Percentiles rank a stretch among this genome's conserved stretches.
phyloP scores from a whole-genome alignment of 2,888 invertebrate genomes.

The Netelia fuscicornis region DNA sequence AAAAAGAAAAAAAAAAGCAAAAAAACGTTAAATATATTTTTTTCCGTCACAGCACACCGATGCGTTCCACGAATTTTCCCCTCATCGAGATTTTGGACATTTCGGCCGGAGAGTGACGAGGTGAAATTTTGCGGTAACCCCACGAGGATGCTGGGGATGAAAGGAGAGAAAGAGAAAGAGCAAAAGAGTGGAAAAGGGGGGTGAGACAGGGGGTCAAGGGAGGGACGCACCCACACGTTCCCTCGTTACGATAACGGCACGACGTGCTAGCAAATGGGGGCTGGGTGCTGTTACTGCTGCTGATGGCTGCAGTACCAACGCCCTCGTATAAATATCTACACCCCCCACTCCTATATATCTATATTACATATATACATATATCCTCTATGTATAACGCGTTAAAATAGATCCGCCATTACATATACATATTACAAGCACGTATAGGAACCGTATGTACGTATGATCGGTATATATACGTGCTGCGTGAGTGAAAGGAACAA shows the following conservation, averaged over 20 bases:
- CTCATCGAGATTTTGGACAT: constrained; percentile 23
- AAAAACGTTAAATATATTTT: too few relatives aligned
- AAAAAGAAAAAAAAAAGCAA: too few relatives aligned
- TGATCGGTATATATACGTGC: constrained; percentile 15
- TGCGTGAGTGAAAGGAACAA: constrained; percentile 50
- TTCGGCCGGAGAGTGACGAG: constrained; percentile 42
- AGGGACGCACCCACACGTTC: constrained; percentile 56
- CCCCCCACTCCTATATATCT: constrained; percentile 23
- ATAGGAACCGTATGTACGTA: constrained; percentile 25
- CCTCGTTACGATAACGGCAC: constrained; percentile 68
- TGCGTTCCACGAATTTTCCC: constrained; percentile 12
- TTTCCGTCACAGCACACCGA: neutral
- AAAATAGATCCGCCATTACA: constrained; percentile 24
- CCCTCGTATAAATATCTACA: constrained; percentile 49
- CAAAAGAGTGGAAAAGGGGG: neutral
- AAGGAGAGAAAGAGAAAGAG: neutral
- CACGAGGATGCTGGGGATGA: constrained; percentile 7
- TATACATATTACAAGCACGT: constrained; percentile 48
- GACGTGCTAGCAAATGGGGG: constrained; percentile 69
- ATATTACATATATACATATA: constrained; percentile 34
- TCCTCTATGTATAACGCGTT: neutral
- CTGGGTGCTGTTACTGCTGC: constrained; percentile 54
- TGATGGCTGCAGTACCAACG: constrained; percentile 50
- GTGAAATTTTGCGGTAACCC: constrained; percentile 33
- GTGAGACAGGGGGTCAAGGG: neutral